phyloP scores from a whole-genome alignment of 2,113 vertebrate genomes.

The Prunella fulvescens region DNA sequence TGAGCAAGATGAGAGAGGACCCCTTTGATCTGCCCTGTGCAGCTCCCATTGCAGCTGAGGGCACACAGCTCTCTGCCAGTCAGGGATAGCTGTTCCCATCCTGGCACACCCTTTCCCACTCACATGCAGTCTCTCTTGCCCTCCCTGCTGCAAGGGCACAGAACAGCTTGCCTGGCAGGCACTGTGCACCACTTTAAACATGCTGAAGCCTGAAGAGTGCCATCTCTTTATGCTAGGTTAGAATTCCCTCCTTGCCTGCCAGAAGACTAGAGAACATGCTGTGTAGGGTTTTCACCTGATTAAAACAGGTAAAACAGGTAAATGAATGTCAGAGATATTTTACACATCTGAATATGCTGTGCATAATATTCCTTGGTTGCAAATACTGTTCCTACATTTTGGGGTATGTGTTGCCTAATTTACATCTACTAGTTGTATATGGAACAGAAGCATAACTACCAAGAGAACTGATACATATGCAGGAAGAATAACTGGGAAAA shows the following conservation, averaged over 20 bases:
- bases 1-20: background rate
- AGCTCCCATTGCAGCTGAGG: background rate
- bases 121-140: background rate
- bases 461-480: background rate
- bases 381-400: background rate
- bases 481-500: background rate
- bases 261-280: background rate
- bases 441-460: background rate
- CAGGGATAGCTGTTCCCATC: background rate
- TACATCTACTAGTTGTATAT: background rate
- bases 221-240: background rate
- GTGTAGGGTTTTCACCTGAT: background rate
- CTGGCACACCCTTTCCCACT: background rate
- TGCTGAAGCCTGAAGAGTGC: background rate
- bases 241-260: background rate
- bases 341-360: background rate
- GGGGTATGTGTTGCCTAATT: background rate
- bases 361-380: background rate
- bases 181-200: background rate
- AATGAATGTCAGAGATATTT: background rate
- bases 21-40: slow-evolving; percentile 28
- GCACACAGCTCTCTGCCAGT: background rate
- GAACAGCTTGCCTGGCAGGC: background rate
- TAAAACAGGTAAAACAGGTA: background rate
- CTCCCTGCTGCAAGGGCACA: background rate